Evolutionary conservation across 2,797 vertebrate genomes (phyloP).

Genomic region (Melanotaenia trifasciata): DNA sequence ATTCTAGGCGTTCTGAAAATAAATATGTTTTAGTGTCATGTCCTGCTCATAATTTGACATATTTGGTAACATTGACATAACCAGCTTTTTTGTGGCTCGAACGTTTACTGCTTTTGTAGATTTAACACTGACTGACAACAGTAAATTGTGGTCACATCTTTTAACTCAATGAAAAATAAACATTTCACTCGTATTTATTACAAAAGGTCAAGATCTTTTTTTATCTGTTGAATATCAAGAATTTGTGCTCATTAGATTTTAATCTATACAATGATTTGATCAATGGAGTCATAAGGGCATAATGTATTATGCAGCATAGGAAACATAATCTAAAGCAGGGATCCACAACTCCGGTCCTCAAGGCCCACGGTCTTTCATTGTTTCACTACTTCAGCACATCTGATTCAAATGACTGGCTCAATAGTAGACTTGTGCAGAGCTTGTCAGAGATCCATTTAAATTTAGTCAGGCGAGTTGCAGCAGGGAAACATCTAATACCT

Average conservation of each 20-base stretch:
- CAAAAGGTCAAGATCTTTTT: neutral
- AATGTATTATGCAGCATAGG: neutral
- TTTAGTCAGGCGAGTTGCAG: too few relatives aligned
- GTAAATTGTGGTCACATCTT: neutral
- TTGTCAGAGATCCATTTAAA: too few relatives aligned
- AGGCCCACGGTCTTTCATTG: too few relatives aligned
- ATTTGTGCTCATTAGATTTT: neutral
- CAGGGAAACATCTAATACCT: too few relatives aligned
- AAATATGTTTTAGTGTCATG: neutral
- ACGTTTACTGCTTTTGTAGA: slow-evolving; percentile 8
- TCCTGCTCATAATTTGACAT: slow-evolving; percentile 3
- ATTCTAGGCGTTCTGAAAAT: neutral
- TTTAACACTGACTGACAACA: neutral
- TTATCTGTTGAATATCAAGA: neutral
- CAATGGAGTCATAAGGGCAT: neutral
- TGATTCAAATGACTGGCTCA: too few relatives aligned
- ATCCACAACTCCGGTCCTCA: too few relatives aligned
- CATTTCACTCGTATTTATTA: neutral
- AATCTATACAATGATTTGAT: neutral
- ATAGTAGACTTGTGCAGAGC: too few relatives aligned
- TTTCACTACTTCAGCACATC: too few relatives aligned
- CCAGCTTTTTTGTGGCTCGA: neutral
- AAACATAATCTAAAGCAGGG: neutral
- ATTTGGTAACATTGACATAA: neutral
- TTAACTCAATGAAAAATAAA: neutral